These are phyloP conservation scores for Catocala nupta DNA, from an alignment of 2,888 invertebrate genomes.

Conservation along the genomic window DNA sequence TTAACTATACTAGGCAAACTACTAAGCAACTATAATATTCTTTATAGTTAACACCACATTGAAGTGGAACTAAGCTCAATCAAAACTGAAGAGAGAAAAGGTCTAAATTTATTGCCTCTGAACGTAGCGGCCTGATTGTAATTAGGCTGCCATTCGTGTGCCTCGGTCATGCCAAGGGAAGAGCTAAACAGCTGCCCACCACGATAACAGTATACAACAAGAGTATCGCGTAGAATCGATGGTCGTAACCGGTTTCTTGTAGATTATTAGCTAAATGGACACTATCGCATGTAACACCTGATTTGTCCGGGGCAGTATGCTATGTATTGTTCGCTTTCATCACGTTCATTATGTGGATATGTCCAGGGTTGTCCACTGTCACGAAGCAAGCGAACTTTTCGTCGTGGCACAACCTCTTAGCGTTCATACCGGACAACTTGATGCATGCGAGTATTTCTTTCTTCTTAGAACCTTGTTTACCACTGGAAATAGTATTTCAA, in stretches of 20 bases:
- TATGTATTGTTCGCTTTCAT: slow-evolving; percentile 64
- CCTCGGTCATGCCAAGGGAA: too few relatives aligned
- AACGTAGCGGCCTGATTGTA: too few relatives aligned
- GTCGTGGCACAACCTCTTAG: slow-evolving; percentile 75
- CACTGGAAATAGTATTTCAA: slow-evolving; percentile 59
- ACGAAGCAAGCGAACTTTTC: slow-evolving; percentile 87
- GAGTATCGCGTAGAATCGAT: too few relatives aligned
- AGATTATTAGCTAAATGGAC: slow-evolving; percentile 15
- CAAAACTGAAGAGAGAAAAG: too few relatives aligned
- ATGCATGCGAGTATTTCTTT: slow-evolving; percentile 82
- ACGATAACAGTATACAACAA: too few relatives aligned
- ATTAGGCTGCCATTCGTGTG: too few relatives aligned
- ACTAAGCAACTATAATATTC: too few relatives aligned
- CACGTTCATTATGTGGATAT: slow-evolving; percentile 87
- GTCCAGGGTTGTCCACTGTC: slow-evolving; percentile 88
- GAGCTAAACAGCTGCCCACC: too few relatives aligned
- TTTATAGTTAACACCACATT: too few relatives aligned
- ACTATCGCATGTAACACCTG: slow-evolving; percentile 35
- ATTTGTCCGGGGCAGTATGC: slow-evolving; percentile 52
- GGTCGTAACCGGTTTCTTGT: not conserved
- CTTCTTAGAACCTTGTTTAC: slow-evolving; percentile 75
- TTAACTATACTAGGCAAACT: too few relatives aligned
- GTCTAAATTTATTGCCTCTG: too few relatives aligned
- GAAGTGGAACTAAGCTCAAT: too few relatives aligned
- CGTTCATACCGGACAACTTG: slow-evolving; percentile 80